A percentile compares a stretch with the other conserved stretches of the same genome.
Conservation (phyloP, 30 jellyfish, hydroid and myxozoan genomes). For the Hydractinia symbiolongicarpus region DNA sequence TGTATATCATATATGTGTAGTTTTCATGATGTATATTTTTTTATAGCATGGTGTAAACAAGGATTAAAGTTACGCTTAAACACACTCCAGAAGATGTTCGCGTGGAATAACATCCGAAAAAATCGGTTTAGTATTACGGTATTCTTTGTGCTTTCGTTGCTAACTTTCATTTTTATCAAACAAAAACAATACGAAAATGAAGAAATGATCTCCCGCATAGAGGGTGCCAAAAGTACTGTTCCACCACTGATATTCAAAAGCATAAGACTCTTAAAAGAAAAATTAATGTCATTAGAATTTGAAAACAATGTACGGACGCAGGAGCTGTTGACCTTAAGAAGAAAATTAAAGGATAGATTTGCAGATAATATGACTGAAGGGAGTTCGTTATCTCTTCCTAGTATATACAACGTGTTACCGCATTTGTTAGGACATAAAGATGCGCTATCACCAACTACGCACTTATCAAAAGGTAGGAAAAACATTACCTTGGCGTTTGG, state of each 20-base stretch:
- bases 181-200: conserved; percentile 38
- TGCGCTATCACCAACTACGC: conserved; percentile 73
- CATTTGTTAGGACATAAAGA: conserved; percentile 76
- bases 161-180: conserved; percentile 20
- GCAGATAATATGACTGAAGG: conserved; percentile 49
- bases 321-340: conserved; percentile 54
- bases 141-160: conserved; percentile 1
- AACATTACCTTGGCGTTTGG: conserved; percentile 80
- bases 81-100: conserved; percentile 5
- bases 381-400: conserved; percentile 60
- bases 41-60: no score
- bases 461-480: conserved; percentile 27
- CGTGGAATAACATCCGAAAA: conserved; percentile 30
- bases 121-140: conserved; percentile 28
- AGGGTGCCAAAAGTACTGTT: conserved; percentile 27
- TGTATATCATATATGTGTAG: no score
- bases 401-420: conserved; percentile 68
- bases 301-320: conserved; percentile 57
- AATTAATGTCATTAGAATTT: conserved; percentile 55
- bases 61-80: no score
- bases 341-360: conserved; percentile 40
- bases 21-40: no score
- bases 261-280: conserved; percentile 47
- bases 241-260: conserved; percentile 52
- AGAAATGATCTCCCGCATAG: conserved; percentile 8